Evolutionary conservation across 2,888 invertebrate genomes (phyloP).

Genomic region (Thera britannica): DNA sequence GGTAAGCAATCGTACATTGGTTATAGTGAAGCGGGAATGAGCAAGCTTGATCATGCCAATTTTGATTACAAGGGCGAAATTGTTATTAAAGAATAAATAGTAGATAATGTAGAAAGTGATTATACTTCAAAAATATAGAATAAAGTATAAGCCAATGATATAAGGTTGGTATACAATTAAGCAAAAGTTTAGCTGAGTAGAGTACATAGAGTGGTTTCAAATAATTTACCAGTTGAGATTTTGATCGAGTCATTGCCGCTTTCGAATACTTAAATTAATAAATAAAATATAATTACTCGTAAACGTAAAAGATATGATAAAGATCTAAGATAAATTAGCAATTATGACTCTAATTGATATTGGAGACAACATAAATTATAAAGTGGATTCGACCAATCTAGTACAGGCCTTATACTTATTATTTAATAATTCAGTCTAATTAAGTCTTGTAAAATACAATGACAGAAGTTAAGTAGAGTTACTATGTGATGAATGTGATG

Average conservation of each 20-base stretch:
- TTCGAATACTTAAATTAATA: slow-evolving; percentile 31
- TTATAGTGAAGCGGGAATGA: slow-evolving; percentile 41
- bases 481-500: too few species aligned
- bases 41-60: slow-evolving; percentile 33
- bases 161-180: slow-evolving; percentile 5
- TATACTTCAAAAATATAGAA: slow-evolving; percentile 1
- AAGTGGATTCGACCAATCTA: too few species aligned
- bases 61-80: slow-evolving; percentile 10
- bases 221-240: slow-evolving; percentile 24
- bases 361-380: too few species aligned
- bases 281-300: slow-evolving; percentile 16
- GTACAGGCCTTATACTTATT: too few species aligned
- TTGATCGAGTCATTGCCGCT: slow-evolving; percentile 33
- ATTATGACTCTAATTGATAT: neutral
- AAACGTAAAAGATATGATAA: neutral
- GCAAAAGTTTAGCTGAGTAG: slow-evolving; percentile 19
- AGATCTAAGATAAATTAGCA: neutral
- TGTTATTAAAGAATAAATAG: neutral
- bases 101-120: neutral
- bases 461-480: too few species aligned
- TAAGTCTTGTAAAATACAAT: too few species aligned
- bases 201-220: neutral
- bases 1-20: slow-evolving; percentile 53
- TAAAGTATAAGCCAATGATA: slow-evolving; percentile 14
- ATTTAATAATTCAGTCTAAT: too few species aligned